These are phyloP conservation scores for Shargacucullia verbasci DNA, from an alignment of 2,888 invertebrate species.

Conservation along the genomic window DNA sequence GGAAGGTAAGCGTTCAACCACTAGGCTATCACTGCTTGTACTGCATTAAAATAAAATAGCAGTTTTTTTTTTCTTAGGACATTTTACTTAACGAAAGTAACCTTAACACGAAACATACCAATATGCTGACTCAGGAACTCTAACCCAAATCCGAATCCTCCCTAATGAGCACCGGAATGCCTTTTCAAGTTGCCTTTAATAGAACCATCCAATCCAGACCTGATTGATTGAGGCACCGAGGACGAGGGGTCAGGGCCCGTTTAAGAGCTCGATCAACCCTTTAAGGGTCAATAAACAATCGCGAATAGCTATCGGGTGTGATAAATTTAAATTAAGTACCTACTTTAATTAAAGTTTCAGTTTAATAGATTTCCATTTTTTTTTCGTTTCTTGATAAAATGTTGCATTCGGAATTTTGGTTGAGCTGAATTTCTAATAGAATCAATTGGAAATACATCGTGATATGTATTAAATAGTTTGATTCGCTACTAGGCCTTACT, in stretches of 20 bases:
- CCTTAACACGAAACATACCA: too few species aligned
- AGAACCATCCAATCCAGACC: constrained; percentile 36
- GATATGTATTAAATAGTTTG: too few species aligned
- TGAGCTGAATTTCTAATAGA: too few species aligned
- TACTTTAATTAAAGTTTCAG: constrained; percentile 31
- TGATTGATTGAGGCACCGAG: constrained; percentile 50
- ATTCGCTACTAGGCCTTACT: too few species aligned
- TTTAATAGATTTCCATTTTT: constrained; percentile 2
- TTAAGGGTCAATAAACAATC: constrained; percentile 56
- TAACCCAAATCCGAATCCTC: not conserved
- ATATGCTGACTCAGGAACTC: not conserved
- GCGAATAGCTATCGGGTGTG: constrained; percentile 19
- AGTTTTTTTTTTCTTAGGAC: too few species aligned
- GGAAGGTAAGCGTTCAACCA: too few species aligned
- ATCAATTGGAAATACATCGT: too few species aligned
- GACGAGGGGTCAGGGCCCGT: constrained; percentile 22
- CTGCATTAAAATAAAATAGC: too few species aligned
- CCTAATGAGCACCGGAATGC: constrained; percentile 1
- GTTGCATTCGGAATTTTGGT: constrained; percentile 4
- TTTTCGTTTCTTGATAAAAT: not conserved
- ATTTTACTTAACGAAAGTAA: too few species aligned
- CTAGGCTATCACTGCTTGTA: too few species aligned
- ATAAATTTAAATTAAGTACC: constrained; percentile 37
- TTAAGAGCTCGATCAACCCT: constrained; percentile 46
- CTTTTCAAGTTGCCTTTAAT: constrained; percentile 8